phyloP scores from a whole-genome alignment of 2,113 vertebrate species.

The Donacobius atricapilla region DNA sequence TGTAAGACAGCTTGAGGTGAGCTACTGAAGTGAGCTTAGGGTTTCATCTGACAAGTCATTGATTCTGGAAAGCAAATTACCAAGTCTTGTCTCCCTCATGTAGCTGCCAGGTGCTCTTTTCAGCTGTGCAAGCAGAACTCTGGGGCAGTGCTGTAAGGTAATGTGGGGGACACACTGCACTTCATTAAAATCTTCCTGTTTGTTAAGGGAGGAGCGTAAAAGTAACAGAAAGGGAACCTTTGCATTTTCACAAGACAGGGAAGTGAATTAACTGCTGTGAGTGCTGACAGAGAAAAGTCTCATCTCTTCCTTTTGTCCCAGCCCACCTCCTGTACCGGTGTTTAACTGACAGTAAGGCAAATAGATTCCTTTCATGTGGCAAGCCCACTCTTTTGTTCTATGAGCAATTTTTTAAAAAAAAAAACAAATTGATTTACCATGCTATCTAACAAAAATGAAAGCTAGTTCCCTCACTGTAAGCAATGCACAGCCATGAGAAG shows the following conservation, averaged over 20 bases:
- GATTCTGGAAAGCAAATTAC: background rate
- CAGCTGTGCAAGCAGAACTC: background rate
- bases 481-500: background rate
- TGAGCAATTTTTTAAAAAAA: background rate
- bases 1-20: background rate
- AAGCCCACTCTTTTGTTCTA: background rate
- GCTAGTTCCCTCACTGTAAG: background rate
- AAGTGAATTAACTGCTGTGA: background rate
- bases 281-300: background rate
- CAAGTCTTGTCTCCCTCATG: background rate
- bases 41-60: background rate
- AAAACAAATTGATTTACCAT: background rate
- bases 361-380: background rate
- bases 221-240: accelerated
- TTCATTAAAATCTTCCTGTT: background rate
- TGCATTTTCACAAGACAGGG: background rate
- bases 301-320: background rate
- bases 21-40: background rate
- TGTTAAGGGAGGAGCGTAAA: background rate
- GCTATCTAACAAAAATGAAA: background rate
- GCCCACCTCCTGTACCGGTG: background rate
- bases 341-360: background rate
- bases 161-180: background rate
- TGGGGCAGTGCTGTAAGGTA: accelerated
- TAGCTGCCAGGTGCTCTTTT: background rate